Evolutionary conservation across 2,888 invertebrate species (phyloP).

Genomic region (Lordiphosa fenestrarum): DNA sequence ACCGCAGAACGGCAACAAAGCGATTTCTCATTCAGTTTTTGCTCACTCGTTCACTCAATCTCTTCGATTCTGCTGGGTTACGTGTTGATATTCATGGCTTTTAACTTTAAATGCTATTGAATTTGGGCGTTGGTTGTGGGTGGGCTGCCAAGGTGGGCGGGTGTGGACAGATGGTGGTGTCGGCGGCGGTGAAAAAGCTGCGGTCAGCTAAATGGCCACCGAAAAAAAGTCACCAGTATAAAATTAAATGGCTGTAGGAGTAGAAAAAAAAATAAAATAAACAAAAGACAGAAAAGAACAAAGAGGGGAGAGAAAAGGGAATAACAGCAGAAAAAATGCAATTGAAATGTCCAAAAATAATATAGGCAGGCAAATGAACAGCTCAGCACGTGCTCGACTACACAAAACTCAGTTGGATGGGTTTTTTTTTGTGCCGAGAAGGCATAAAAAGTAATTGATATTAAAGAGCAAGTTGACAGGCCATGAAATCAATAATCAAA

Average conservation of each 20-base stretch:
- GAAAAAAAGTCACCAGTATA: conserved; percentile 41
- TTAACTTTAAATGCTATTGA: conserved; percentile 43
- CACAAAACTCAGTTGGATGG: not conserved
- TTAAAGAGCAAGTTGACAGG: conserved; percentile 38
- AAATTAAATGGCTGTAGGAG: conserved; percentile 38
- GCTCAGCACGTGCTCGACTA: not conserved
- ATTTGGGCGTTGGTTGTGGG: conserved; percentile 8
- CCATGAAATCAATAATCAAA: conserved; percentile 31
- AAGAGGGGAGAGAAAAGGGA: too few relatives aligned
- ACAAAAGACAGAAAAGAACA: not conserved
- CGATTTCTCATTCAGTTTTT: conserved; percentile 5
- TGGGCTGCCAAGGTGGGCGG: not conserved
- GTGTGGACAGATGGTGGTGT: not conserved
- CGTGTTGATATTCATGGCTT: conserved; percentile 50
- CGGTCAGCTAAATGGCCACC: conserved; percentile 55
- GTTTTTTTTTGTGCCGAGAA: conserved; percentile 8
- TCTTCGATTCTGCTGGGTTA: conserved; percentile 33
- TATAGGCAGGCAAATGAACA: conserved; percentile 28
- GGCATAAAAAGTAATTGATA: conserved; percentile 35
- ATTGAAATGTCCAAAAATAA: conserved; percentile 30
- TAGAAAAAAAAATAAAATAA: conserved; percentile 19
- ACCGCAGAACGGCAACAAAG: conserved; percentile 36
- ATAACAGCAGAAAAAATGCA: conserved; percentile 10
- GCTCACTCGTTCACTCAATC: conserved; percentile 7
- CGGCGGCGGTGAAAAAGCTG: conserved; percentile 20